These are phyloP conservation scores for Lepidurus couesii DNA, from an alignment of 1,140 invertebrate genomes.

Conservation along the genomic window DNA sequence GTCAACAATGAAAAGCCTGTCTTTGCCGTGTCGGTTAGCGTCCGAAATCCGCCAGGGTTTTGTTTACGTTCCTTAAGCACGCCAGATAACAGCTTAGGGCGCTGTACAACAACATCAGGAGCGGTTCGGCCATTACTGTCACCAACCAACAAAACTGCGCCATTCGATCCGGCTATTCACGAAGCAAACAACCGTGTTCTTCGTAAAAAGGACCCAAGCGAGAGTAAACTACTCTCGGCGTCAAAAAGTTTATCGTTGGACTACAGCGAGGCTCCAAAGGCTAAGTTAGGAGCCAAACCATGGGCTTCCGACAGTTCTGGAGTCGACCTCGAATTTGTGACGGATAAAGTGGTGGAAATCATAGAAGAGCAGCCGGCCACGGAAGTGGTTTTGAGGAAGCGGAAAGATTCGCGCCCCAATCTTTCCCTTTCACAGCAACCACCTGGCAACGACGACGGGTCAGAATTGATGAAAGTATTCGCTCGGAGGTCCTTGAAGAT, in stretches of 20 bases:
- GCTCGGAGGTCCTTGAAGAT: conserved; percentile 66
- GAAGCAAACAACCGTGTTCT: not conserved
- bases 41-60: not conserved
- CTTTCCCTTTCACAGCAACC: not conserved
- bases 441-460: conserved; percentile 56
- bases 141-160: not conserved
- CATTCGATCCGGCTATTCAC: not conserved
- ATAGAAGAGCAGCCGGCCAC: conserved; percentile 15
- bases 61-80: not conserved
- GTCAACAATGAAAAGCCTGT: not conserved
- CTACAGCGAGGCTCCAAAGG: not conserved
- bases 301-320: not conserved
- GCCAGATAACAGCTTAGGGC: not conserved
- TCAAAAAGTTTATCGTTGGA: not conserved
- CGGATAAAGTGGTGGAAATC: not conserved
- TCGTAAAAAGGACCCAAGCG: not conserved
- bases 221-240: not conserved
- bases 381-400: conserved; percentile 18
- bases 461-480: conserved; percentile 72
- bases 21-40: not conserved
- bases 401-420: not conserved
- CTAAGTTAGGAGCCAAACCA: not conserved
- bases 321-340: not conserved
- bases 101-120: not conserved
- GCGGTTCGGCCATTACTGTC: not conserved